Base-by-base conservation (phyloP, 1,140 invertebrate species). In the Steinernema khuongi region DNA sequence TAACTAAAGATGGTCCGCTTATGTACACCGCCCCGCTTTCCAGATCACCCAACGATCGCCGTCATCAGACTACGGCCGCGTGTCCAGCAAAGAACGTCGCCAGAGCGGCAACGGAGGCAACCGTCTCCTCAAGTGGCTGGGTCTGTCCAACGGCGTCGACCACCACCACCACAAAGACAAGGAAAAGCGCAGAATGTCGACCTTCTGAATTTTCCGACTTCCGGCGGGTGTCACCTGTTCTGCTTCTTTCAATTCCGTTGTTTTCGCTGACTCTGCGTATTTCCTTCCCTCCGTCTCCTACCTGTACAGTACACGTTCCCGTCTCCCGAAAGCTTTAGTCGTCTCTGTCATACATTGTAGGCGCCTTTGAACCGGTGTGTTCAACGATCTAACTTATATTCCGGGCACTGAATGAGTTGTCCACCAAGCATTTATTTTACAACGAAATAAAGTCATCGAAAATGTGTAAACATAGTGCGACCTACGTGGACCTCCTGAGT, bases 171-270 rank as follows among this genome's bases (percentile, higher is more conserved):
- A 22, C 7, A 60, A 60, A 22, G 50, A 60, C 2, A 60, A 60
- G 50, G 50, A 60, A 7, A 60, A 60, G 19, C 50, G 50, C 50
- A 60, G 50, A 60, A 60, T 60, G 50, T 60, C 50, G 7, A 60
- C 50, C 4, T 60, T 60, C 22, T 60, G 19, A 22, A 60, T 60
- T 22, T 60, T 60, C 50, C 50, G 50, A 60, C 26, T 14, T 60
- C 50, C 50, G 50, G 50, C 50, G 50, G 50, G 50, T 60, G 50
- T 60, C 22, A 60, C n/a, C 36, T 41, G 36, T 41, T n/a, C 22
- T 60, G 14, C 36, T 41, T 7, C n/a, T 41, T 41, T n/a, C 36
- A 22, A n/a, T 60, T 60, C 26, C 50, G 14, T 22, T 60, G 50
- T 22, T 60, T 60, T 60, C 26, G 4, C 50, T 60, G 7, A n/a